Base-by-base conservation (phyloP, 2,888 invertebrate genomes). In the Acleris sparsana region DNA sequence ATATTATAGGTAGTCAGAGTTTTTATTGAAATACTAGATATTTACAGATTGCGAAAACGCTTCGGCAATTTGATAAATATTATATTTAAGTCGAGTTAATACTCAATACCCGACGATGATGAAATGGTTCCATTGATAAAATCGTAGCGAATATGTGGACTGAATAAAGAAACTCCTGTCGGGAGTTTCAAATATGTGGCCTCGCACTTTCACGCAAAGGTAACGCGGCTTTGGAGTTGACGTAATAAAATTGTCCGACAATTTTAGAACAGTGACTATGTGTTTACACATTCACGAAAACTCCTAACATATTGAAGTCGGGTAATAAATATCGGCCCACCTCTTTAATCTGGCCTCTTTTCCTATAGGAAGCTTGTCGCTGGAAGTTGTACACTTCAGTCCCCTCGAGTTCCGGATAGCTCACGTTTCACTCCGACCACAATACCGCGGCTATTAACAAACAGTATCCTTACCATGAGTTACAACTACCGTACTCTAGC, bases 361-460 rank as follows among this genome's bases (percentile, higher is more conserved):
- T 52, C 33, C 57, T n/a, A 18, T n/a, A 46, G 44, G 57, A 57
- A 46, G 39, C 25, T 9, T 20, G 44, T 44, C 18, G 18, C 53
- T 13, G 11, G 22, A 33, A 33, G 44, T 1, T 44, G 44, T 17
- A 55, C 16, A 53, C 29, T 46, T 29, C 39, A 55, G 53, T 55
- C 53, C 20, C 55, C 53, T 66, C 33, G 33, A 58, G 63, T 67
- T 64, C 56, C 59, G 64, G 64, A 71, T 78, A 77, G 74, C 77
- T 81, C 78, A 78, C 76, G 77, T 79, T 78, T 75, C 75, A 79
- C 72, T 71, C 63, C 67, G 71, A 70, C 75, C 75, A 77, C 77
- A 78, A 77, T 75, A 72, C 72, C 53, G 29, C 70, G 66, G 72
- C 76, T 78, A 78, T 80, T 82, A 80, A 75, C 77, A 74, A 65